Base-by-base conservation (phyloP, 1,140 invertebrate species). In the Cataglyphis hispanica region DNA sequence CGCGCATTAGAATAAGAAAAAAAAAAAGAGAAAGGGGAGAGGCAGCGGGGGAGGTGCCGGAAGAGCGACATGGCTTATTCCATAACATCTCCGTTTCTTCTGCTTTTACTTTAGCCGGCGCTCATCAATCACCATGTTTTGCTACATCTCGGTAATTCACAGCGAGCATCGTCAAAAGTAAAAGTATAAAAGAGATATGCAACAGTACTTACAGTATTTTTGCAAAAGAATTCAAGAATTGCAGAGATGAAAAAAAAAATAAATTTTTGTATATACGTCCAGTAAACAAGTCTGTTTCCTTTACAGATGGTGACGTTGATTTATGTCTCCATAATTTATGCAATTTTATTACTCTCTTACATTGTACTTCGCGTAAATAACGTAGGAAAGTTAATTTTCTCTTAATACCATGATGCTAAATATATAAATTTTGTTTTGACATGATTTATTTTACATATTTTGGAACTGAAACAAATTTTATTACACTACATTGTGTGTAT, bases 61-160 rank as follows among this genome's bases (percentile, higher is more conserved):
- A 72, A 72, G 67, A 83, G 53, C 66, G 66, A 83, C 67, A 72
- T 74, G 67, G 78, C 78, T 83, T 83, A 83, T 83, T 74, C 78
- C 78, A 74, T 72, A 83, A 72, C 67, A 74, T 83, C 78, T 83
- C 67, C 53, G 56, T 83, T 69, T 83, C 67, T 60, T 83, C 25
- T 60, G 67, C 34, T 46, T 83, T 74, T 83, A 83, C 40, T 37
- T 83, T 37, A 46, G 66, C 37, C 37, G 53, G 16, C 16, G 53
- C 27, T 83, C 78, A 83, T 83, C 78, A 72, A 83, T 83, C 78
- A 83, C 13, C 25, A 40, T n/a, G 67, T 72, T 83, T 83, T 34
- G 46, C 46, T 74, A 46, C 56, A 56, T 46, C 53, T 19, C 31
- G 5, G 27, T 74, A 60, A 72, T 40, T 58, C 67, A 50, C 43